Base-by-base conservation (phyloP, 2,888 invertebrate species). In the Tolmerus cingulatus region DNA sequence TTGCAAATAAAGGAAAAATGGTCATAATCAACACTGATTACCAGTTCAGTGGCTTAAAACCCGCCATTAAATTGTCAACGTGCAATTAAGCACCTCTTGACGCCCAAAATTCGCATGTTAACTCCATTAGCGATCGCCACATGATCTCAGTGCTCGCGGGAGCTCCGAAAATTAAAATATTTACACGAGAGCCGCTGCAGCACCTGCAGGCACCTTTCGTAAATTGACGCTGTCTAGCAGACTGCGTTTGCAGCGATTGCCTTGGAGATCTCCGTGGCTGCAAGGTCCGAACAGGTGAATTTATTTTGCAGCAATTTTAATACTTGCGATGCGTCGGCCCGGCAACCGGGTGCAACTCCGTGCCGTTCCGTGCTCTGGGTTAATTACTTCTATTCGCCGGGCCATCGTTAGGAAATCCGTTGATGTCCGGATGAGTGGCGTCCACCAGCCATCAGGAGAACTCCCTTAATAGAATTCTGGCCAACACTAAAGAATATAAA, bases 401-500 rank as follows among this genome's bases (percentile, higher is more conserved):
- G 46, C 74, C 85, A 85, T 85, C 74, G 85, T 51, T 74, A 85
- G 85, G 85, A 85, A 74, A 74, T 85, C 85, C 85, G 85, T 74
- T 85, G 85, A 85, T 85, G 85, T 85, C 37, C 85, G 85, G 74
- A 74, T 85, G 85, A 85, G 74, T 85, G 85, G 85, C 85, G 85
- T 85, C 74, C 85, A 85, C 74, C 74, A 74, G 85, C 37, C 85
- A 85, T 85, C 85, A 85, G 74, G 46, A 85, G 85, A 74, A 74
- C 85, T 85, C 85, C 85, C 85, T 85, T 85, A 85, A 85, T 85
- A 85, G 85, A 85, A 85, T 77, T 86, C 86, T 77, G 86, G 16
- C 51, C 77, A 77, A 77, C 86, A 76, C 77, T 77, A 86, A 86
- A 86, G 86, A 79, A 87, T 79, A 87, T 87, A 79, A 87, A 87